Base-by-base conservation (phyloP, 1,140 invertebrate species). In the Zaprionus davidi region DNA sequence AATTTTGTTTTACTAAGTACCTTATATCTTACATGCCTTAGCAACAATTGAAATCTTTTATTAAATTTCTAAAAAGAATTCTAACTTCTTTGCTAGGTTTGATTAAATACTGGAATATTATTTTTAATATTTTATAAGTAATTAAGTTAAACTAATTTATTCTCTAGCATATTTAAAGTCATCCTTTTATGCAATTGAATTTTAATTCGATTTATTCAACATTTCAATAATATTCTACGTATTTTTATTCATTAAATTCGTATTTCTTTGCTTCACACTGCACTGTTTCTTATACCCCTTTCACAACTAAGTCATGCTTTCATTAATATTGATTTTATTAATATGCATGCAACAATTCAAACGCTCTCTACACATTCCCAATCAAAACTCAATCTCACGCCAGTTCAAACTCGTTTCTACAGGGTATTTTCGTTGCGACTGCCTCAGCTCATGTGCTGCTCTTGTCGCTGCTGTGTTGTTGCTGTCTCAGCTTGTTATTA, bases 401-500 rank as follows among this genome's bases (percentile, higher is more conserved):
- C 26, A 31, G 53, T 26, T 56, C 53, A 56, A 28, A 56, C 53
- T 56, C 15, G 53, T 56, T 56, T 31, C 2, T 63, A 55, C 24
- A 85, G 79, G 13, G 78, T 72, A 69, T 75, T 20, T 13, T 11
- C 11, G 7, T 0, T 24, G 60, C 49, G 41, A 20, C 46, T 51
- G 46, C 46, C 46, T 34, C 5, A 17, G 41, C n/a, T 6, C 2
- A 3, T 17, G n/a, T 41, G 38, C 38, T 41, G n/a, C 41, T 44
- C 15, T 7, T 41, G 20, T 7, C 51, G 24, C 20, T 46, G 28
- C 2, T 31, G 15, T 0, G 15, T 0, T 6, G 26, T 17, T 20
- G 5, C n/a, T 1, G 15, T 49, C 58, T 26, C 34, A 46, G 63
- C 26, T 75, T 88, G 70, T 90, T 90, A 90, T 88, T 88, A 78